A percentile compares a stretch with the other conserved stretches of the same genome.
Conservation (phyloP, 1,140 invertebrate genomes). For the Drosophila neocordata region DNA sequence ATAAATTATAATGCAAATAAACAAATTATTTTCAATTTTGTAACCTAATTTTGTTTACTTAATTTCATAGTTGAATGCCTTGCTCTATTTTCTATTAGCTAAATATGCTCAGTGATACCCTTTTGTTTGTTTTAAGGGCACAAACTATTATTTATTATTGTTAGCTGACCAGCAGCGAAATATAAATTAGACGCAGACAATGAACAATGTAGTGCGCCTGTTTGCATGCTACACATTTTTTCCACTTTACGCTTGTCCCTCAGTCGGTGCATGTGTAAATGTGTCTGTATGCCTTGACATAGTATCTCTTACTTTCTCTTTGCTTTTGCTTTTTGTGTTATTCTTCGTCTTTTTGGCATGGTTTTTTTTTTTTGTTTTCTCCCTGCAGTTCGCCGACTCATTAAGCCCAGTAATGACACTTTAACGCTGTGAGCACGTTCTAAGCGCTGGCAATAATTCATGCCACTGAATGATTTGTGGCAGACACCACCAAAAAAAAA, state of each 20-base stretch:
- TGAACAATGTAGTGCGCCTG: conserved; percentile 58
- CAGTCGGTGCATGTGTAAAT: not conserved
- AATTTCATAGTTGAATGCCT: too few relatives aligned
- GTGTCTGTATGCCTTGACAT: not conserved
- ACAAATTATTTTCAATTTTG: too few relatives aligned
- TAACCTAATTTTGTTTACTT: too few relatives aligned
- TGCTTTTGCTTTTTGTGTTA: not conserved
- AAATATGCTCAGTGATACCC: conserved; percentile 21
- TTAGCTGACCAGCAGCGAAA: conserved; percentile 49
- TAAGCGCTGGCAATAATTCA: conserved; percentile 72
- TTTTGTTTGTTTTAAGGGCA: not conserved
- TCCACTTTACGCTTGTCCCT: conserved; percentile 19
- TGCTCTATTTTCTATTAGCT: too few relatives aligned
- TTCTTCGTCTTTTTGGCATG: conserved; percentile 6
- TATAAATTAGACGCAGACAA: conserved; percentile 75
- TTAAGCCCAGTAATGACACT: conserved; percentile 78
- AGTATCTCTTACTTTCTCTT: too few relatives aligned
- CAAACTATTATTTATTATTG: conserved; percentile 60
- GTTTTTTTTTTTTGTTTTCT: conserved; percentile 10
- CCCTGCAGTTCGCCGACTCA: conserved; percentile 61
- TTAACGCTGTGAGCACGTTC: conserved; percentile 76
- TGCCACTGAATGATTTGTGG: conserved; percentile 78
- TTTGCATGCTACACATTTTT: conserved; percentile 63
- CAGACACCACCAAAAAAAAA: conserved; percentile 28
- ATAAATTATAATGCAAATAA: too few relatives aligned